Conservation (phyloP, 1,140 invertebrate genomes). For the Drosophila watanabei region DNA sequence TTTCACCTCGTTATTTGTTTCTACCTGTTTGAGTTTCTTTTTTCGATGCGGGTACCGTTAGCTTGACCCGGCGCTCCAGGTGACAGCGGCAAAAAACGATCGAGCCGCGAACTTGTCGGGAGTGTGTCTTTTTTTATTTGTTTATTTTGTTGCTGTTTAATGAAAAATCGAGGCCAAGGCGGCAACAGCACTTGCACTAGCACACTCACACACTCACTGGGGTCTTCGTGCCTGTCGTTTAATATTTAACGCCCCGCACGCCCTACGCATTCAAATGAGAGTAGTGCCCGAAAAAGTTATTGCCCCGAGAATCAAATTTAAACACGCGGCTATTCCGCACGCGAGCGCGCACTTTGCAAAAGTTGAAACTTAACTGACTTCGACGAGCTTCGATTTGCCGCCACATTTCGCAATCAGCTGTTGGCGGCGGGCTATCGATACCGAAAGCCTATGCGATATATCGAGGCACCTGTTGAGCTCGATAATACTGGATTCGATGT, state of each 20-base stretch:
- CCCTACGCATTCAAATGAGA: slow-evolving; percentile 43
- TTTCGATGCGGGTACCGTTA: slow-evolving; percentile 68
- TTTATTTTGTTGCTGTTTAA: slow-evolving; percentile 5
- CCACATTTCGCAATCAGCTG: slow-evolving; percentile 41
- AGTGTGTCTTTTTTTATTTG: slow-evolving; percentile 10
- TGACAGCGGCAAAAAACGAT: slow-evolving; percentile 30
- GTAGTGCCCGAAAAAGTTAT: slow-evolving; percentile 38
- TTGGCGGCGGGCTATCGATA: background rate
- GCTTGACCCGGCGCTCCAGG: slow-evolving; percentile 68
- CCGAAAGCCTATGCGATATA: background rate
- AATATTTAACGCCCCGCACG: slow-evolving; percentile 32
- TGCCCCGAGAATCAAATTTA: slow-evolving; percentile 1
- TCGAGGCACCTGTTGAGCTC: background rate
- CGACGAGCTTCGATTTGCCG: slow-evolving; percentile 26
- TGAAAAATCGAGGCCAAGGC: slow-evolving; percentile 10
- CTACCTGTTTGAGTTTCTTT: slow-evolving; percentile 72
- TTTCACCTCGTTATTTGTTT: slow-evolving; percentile 60
- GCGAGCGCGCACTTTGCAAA: slow-evolving; percentile 44
- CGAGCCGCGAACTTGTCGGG: slow-evolving; percentile 17
- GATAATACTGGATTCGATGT: background rate
- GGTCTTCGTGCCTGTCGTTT: slow-evolving; percentile 20
- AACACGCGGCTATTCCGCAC: slow-evolving; percentile 16
- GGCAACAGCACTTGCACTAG: slow-evolving; percentile 30
- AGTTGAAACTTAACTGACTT: slow-evolving; percentile 38
- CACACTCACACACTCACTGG: background rate